A percentile compares a stretch with the other conserved stretches of the same genome.
These are phyloP conservation scores for Lycopodina hypogea DNA, from an alignment of 37 sponge, comb jelly and placozoan genomes.

Conservation along the genomic window DNA sequence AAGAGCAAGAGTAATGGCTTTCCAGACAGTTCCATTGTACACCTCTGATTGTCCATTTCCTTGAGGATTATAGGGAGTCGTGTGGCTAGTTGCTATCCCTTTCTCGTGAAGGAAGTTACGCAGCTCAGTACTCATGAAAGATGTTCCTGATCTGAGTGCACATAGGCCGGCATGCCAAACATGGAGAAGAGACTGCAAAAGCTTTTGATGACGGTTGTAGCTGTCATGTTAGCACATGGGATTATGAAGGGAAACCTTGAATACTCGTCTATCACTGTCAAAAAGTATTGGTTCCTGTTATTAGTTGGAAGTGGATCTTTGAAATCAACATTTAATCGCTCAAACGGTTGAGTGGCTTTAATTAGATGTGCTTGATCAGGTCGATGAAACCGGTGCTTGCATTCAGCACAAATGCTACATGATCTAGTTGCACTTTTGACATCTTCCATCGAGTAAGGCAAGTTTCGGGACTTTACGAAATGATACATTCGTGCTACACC, in stretches of 20 bases:
- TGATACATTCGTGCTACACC: constrained; percentile 13
- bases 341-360: constrained; percentile 4
- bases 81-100: constrained; percentile 14
- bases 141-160: constrained; percentile 14
- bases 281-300: constrained; percentile 9
- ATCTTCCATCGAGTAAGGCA: constrained; percentile 10
- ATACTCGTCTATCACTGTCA: constrained; percentile 3
- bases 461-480: constrained; percentile 1
- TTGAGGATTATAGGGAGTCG: constrained; percentile 5
- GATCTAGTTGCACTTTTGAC: neutral
- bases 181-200: constrained; percentile 10
- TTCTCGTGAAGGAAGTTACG: neutral
- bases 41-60: constrained; percentile 7
- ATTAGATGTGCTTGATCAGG: neutral
- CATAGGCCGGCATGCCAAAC: constrained; percentile 21
- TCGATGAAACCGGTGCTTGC: neutral
- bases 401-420: too few relatives aligned
- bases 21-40: constrained; percentile 19
- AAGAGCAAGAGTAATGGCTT: constrained; percentile 5
- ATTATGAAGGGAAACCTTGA: constrained; percentile 3
- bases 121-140: constrained; percentile 10
- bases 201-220: neutral
- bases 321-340: constrained; percentile 20
- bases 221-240: neutral
- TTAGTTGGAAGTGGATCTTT: constrained; percentile 8